These are phyloP conservation scores for Drosophila vallismaia DNA, from an alignment of 2,888 invertebrate genomes.

Conservation along the genomic window DNA sequence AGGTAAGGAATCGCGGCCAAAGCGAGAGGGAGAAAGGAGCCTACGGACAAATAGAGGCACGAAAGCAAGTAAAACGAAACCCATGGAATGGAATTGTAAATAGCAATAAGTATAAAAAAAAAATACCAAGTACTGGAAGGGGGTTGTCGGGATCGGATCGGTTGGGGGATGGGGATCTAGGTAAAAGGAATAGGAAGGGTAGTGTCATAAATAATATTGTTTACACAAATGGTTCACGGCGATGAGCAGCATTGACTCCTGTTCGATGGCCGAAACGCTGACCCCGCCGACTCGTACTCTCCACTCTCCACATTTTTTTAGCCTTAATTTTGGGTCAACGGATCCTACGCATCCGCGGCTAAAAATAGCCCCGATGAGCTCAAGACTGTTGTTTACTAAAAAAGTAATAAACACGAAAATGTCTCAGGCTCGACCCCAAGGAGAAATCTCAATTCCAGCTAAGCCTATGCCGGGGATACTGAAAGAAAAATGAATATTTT, in stretches of 20 bases:
- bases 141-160: neutral
- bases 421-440: constrained; percentile 57
- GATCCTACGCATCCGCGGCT: constrained; percentile 65
- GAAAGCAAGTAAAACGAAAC: constrained; percentile 29
- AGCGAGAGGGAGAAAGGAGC: constrained; percentile 42
- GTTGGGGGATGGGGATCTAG: constrained; percentile 6
- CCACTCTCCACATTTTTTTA: constrained; percentile 11
- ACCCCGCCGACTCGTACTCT: constrained; percentile 22
- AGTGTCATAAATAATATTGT: constrained; percentile 72
- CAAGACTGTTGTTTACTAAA: constrained; percentile 63
- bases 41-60: constrained; percentile 44
- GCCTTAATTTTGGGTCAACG: constrained; percentile 60
- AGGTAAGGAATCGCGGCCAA: constrained; percentile 60
- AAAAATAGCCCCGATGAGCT: constrained; percentile 73
- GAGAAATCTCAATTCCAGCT: constrained; percentile 55
- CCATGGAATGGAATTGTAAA: constrained; percentile 54
- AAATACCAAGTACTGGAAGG: neutral
- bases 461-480: constrained; percentile 47
- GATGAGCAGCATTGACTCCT: constrained; percentile 58
- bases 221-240: constrained; percentile 73
- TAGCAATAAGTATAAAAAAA: constrained; percentile 31
- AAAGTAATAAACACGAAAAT: constrained; percentile 60
- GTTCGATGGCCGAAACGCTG: constrained; percentile 45
- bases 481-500: neutral
- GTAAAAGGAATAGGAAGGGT: constrained; percentile 28